Evolutionary conservation across 2,888 invertebrate species (phyloP), one percentile per base, ranked within the genome.

Genomic region (Xylota sylvarum): DNA sequence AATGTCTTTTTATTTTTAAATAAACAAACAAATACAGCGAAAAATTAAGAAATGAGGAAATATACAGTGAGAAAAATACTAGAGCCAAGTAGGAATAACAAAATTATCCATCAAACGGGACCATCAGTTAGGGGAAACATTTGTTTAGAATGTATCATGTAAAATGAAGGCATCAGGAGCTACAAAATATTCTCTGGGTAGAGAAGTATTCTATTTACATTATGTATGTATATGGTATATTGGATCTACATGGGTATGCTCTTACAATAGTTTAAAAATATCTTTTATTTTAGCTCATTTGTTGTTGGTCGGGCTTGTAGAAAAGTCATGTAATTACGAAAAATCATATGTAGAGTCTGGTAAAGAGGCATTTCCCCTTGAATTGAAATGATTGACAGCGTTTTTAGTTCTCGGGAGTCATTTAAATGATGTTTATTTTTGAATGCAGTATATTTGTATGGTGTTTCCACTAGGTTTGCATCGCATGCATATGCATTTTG

Each of bases 191-290:
- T 79, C 52, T 46, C 79, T 64, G 46, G n/a, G 55, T 35, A 43
- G 78, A 55, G 35, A 23, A 78, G 35, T 69, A 60, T 60, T 62
- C 23, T 52, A 19, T 72, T n/a, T 62, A 48, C 48, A 9, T 6
- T 35, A 35, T 35, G 9, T 9, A 23, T 35, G 9, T 37, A 6
- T n/a, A 52, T 43, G 14, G 67, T 73, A 58, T 73, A 73, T 80
- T 80, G 81, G 70, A 67, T 81, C 76, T 46, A 40, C 62, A 76
- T 81, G 65, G 58, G 52, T 69, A 19, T 46, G 37, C 50, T 7
- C 60, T 50, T 79, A 84, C 84, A 84, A 79, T 73, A 52, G 79
- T 84, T 78, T 79, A 84, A 84, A 84, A 84, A 84, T 84, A 84
- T 79, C 73, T 79, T 84, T 48, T 74, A 69, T 69, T 84, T 84